Conservation (phyloP, 2,113 vertebrate genomes). For the Thalassarche chlororhynchos region DNA sequence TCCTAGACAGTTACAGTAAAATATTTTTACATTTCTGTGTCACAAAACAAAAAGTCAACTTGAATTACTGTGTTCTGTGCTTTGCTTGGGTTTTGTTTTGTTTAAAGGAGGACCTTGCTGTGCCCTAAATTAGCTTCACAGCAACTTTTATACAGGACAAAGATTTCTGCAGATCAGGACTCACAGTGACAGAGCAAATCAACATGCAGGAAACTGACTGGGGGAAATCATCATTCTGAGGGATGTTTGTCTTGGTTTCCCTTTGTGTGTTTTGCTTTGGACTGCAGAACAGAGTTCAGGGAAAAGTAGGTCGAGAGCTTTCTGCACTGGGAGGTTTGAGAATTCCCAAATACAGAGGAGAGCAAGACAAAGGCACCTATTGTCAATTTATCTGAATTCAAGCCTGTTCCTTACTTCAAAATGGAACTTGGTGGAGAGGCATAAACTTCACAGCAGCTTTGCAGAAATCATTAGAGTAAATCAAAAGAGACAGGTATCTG, state of each 20-base stretch:
- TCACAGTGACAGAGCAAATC: neutral
- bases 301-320: neutral
- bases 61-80: neutral
- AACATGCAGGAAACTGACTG: neutral
- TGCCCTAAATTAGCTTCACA: neutral
- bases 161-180: neutral
- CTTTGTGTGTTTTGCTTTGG: neutral
- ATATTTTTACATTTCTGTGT: neutral
- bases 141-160: neutral
- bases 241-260: constrained; percentile 8
- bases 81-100: neutral
- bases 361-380: neutral
- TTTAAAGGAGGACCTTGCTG: neutral
- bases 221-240: neutral
- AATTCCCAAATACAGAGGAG: neutral
- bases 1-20: neutral
- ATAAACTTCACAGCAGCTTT: neutral
- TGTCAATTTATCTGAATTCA: neutral
- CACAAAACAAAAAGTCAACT: neutral
- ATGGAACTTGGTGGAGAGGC: neutral
- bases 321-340: neutral
- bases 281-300: neutral
- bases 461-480: neutral
- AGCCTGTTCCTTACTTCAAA: neutral
- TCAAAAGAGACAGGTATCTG: neutral